Evolutionary conservation across 2,113 vertebrate species (phyloP), one percentile per base, ranked within the genome.

Genomic region (Corynorhinus townsendii): DNA sequence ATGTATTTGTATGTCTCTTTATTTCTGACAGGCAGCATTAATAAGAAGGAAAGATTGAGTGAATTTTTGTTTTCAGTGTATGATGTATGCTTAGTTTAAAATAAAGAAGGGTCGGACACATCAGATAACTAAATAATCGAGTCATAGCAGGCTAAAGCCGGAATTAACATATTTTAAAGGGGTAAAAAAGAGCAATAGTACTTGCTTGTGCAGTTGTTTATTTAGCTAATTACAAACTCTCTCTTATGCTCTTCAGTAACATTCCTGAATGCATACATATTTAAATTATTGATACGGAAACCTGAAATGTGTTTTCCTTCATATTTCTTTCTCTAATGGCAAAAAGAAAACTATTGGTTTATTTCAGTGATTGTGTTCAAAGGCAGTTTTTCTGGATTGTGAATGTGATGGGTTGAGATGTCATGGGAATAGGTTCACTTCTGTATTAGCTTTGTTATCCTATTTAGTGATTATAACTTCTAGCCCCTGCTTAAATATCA

Each of bases 151-250:
- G 68, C 19, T 79, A 79, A 82, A 86, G 38, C 38, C 49, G 83
- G 69, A 95, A 72, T 89, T 96, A 90, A 93, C 89, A 71, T 86
- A 90, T 85, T 95, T 93, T 90, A 82, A 88, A 68, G 56, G 80
- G 38, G 68, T 72, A 76, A 82, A 47, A 69, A 66, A 47, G 45
- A 89, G 19, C 54, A 79, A 59, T 71, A 26, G 3, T 45, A 59
- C 85, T 92, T 89, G 17, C 88, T 87, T 95, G 71, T 95, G 19
- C 14, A 75, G 75, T 93, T 93, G 15, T 71, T 92, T 93, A 64
- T 92, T 93, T 96, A 92, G 81, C n/a, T 64, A 80, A 45, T 90
- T 92, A 40, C 30, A 28, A 14, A 62, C 87, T 87, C 28, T 93
- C 54, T 11, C 45, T 90, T 54, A 64, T 1, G 26, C 33, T 94